These are phyloP conservation scores for Myathropa florea DNA, from an alignment of 2,888 invertebrate genomes.

Conservation along the genomic window DNA sequence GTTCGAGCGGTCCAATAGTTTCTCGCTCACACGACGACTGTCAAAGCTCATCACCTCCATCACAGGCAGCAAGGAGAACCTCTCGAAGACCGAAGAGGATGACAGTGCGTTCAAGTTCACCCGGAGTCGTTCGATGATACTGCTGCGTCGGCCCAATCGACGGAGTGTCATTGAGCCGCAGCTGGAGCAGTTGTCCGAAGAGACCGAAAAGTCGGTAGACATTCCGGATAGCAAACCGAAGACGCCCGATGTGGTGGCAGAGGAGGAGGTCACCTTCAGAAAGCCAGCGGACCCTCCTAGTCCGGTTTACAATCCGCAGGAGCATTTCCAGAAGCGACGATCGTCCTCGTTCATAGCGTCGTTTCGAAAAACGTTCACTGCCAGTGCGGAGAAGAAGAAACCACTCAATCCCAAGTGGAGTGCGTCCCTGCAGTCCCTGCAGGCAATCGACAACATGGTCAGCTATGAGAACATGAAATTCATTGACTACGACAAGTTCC, in stretches of 20 bases:
- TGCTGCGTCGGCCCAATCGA: conserved; percentile 78
- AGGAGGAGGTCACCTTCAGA: conserved; percentile 38
- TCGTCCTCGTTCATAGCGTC: conserved; percentile 77
- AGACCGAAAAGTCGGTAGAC: conserved; percentile 76
- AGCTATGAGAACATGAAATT: conserved; percentile 83
- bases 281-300: conserved; percentile 66
- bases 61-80: conserved; percentile 79
- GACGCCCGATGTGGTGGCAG: conserved; percentile 47
- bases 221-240: conserved; percentile 73
- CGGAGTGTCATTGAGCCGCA: conserved; percentile 79
- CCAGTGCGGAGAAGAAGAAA: conserved; percentile 77
- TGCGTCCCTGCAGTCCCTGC: conserved; percentile 82
- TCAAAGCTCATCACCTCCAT: conserved; percentile 78
- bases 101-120: conserved; percentile 76
- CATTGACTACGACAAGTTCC: conserved; percentile 82
- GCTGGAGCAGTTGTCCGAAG: conserved; percentile 79
- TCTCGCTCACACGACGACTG: conserved; percentile 78
- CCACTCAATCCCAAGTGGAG: conserved; percentile 81
- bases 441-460: conserved; percentile 83
- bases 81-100: conserved; percentile 74
- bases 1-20: conserved; percentile 79
- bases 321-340: conserved; percentile 77
- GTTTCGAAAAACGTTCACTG: conserved; percentile 76
- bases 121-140: conserved; percentile 79
- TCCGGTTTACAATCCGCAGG: conserved; percentile 74